Evolutionary conservation across 2,797 vertebrate genomes (phyloP).

Genomic region (Salarias fasciatus): DNA sequence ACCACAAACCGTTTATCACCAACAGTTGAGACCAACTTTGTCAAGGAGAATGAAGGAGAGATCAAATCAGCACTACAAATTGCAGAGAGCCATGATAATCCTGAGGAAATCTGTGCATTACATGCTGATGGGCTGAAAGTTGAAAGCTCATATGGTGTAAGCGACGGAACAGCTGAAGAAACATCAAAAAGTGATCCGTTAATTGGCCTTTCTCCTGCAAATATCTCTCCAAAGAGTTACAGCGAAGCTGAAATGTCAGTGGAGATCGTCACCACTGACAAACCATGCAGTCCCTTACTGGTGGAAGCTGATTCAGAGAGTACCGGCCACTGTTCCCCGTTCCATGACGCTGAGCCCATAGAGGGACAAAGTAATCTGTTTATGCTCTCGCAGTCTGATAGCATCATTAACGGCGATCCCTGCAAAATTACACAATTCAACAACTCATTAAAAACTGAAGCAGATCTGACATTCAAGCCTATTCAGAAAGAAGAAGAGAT

Average conservation of each 20-base stretch:
- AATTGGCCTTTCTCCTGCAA: conserved; percentile 40
- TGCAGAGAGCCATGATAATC: conserved; percentile 29
- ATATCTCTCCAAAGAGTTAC: conserved; percentile 46
- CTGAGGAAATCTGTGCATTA: conserved; percentile 28
- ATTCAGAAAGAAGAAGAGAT: conserved; percentile 66
- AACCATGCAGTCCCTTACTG: conserved; percentile 64
- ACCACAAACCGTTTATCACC: conserved; percentile 55
- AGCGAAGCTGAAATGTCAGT: conserved; percentile 52
- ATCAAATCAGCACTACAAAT: conserved; percentile 32
- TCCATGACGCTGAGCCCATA: conserved; percentile 54
- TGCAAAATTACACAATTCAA: conserved; percentile 50
- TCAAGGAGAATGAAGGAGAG: conserved; percentile 24
- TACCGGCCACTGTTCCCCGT: conserved; percentile 42
- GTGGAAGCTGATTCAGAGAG: conserved; percentile 54
- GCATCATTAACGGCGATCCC: conserved; percentile 50
- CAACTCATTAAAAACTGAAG: conserved; percentile 54
- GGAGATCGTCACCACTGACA: conserved; percentile 61
- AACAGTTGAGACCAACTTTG: not conserved
- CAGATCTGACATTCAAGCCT: conserved; percentile 50
- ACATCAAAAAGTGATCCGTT: conserved; percentile 41
- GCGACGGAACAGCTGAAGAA: conserved; percentile 37
- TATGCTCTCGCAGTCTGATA: conserved; percentile 65
- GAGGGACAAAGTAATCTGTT: conserved; percentile 60
- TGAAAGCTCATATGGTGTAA: conserved; percentile 18
- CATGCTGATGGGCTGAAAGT: conserved; percentile 35